These are phyloP conservation scores for Thecocarcelia acutangulata DNA, from an alignment of 2,888 invertebrate species.

Conservation along the genomic window DNA sequence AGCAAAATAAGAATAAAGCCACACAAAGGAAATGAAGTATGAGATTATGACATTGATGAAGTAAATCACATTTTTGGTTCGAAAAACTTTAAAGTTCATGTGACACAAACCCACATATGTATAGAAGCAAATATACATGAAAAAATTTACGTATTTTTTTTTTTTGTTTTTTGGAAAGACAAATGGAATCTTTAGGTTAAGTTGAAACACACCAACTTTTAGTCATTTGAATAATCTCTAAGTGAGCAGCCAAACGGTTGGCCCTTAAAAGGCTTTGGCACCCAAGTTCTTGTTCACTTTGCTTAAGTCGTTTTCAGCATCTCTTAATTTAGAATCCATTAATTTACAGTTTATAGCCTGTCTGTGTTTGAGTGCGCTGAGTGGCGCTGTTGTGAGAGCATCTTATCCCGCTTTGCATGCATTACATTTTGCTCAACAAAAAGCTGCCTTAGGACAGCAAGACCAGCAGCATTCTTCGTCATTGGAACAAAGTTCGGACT, in stretches of 20 bases:
- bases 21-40: slow-evolving; percentile 1
- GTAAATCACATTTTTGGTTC: background rate
- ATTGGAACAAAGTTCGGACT: slow-evolving; percentile 62
- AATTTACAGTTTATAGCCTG: slow-evolving; percentile 71
- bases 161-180: too few species aligned
- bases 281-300: too few species aligned
- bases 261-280: too few species aligned
- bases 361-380: slow-evolving; percentile 75
- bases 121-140: too few species aligned
- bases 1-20: background rate
- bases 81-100: background rate
- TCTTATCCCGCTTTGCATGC: slow-evolving; percentile 74
- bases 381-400: slow-evolving; percentile 73
- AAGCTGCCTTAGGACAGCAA: slow-evolving; percentile 61
- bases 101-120: too few species aligned
- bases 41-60: background rate
- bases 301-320: too few species aligned
- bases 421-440: slow-evolving; percentile 76
- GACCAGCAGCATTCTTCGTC: slow-evolving; percentile 69
- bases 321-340: too few species aligned
- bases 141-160: too few species aligned
- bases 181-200: too few species aligned
- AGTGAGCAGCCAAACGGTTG: too few species aligned
- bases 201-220: too few species aligned
- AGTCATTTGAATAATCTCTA: too few species aligned